Evolutionary conservation across 2,113 vertebrate genomes (phyloP).

Genomic region (Syngnathus typhle): DNA sequence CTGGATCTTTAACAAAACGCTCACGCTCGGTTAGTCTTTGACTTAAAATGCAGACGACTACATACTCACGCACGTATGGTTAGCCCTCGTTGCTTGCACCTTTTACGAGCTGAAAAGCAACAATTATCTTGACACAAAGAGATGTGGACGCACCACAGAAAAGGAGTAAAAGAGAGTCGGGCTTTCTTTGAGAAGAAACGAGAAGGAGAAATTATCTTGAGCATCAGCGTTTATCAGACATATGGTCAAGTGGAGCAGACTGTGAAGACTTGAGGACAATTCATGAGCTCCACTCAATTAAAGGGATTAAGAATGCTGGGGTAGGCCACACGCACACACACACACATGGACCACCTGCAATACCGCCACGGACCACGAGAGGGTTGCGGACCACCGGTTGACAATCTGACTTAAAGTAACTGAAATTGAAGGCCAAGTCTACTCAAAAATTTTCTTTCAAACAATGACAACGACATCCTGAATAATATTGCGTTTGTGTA

Average conservation of each 20-base stretch:
- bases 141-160: constrained; percentile 1
- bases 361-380: no score
- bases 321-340: constrained; percentile 59
- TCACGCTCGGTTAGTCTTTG: background rate
- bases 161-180: constrained; percentile 10
- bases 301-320: constrained; percentile 90
- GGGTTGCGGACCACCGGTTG: no score
- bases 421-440: no score
- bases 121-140: constrained; percentile 81
- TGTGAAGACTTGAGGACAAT: constrained; percentile 54
- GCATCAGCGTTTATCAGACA: constrained; percentile 72
- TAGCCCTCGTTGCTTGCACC: constrained; percentile 61
- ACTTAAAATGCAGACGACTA: background rate
- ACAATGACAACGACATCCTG: no score
- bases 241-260: constrained; percentile 80
- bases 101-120: constrained; percentile 73
- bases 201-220: constrained; percentile 83
- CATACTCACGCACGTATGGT: constrained; percentile 52
- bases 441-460: no score
- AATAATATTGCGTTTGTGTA: no score
- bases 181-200: constrained; percentile 78
- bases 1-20: constrained; percentile 6
- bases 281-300: constrained; percentile 89
- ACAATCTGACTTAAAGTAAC: no score
- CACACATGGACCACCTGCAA: background rate